Evolutionary conservation across 2,888 invertebrate genomes (phyloP), one percentile per base, ranked within the genome.

Genomic region (Cerastis rubricosa): DNA sequence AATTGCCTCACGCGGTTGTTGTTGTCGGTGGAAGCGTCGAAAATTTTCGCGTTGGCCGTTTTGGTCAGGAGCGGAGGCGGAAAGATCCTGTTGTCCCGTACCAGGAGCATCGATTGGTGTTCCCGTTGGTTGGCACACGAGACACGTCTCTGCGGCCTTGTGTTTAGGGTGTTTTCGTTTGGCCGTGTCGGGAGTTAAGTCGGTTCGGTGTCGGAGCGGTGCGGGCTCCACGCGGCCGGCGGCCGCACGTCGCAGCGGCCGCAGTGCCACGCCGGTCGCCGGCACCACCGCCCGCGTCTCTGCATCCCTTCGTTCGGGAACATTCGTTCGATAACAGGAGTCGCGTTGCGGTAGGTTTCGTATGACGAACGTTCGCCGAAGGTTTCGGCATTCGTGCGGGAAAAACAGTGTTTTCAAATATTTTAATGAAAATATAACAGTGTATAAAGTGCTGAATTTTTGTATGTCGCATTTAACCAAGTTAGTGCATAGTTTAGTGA

Each of bases 31-130:
- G 92, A 92, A 92, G 93, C 93, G 90, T 91, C 90, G 92, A 92
- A 94, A 94, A 94, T 93, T 81, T 75, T 93, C 90, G 91, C 92
- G 91, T 90, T 89, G 90, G 88, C 83, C 88, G 87, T 88, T 89
- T 89, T 86, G 91, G 89, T 92, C 91, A 92, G 94, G 90, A 94
- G 94, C 93, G 94, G 94, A 94, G 94, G 94, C 95, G 96, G 94
- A 94, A 93, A 94, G 95, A 94, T 94, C 92, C 92, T 93, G 94
- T 94, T 94, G 95, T 95, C 95, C 95, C 95, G 95, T 94, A 95
- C 92, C 94, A 93, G 94, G 93, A 94, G 91, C 96, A 96, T 96
- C 96, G 96, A 96, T 96, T 96, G 94, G 95, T 91, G 92, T 92
- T 91, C 89, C 88, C 73, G 35, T 70, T 69, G 45, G 19, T 14